Percentiles rank a stretch among this genome's conserved stretches.
phyloP scores from a whole-genome alignment of 2,113 vertebrate species.

The Tupaia tana region DNA sequence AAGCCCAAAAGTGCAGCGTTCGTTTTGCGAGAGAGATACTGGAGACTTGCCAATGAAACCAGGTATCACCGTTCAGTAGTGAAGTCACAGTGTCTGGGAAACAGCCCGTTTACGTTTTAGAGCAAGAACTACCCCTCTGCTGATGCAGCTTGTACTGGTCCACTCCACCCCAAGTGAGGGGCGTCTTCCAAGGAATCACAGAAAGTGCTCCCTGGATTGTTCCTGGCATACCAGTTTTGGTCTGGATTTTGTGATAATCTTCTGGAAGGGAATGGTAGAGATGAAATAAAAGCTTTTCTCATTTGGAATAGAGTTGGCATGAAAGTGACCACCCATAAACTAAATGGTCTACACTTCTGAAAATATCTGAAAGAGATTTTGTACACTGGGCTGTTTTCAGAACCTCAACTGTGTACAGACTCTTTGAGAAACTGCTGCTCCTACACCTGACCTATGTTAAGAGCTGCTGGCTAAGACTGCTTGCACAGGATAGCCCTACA shows the following conservation, averaged over 20 bases:
- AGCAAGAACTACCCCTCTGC: neutral
- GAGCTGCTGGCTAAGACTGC: neutral
- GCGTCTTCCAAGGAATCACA: neutral
- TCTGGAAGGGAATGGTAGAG: neutral
- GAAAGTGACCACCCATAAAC: neutral
- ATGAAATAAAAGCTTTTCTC: constrained; percentile 43
- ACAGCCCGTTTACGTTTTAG: neutral
- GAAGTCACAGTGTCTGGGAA: neutral
- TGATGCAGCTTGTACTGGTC: fast-evolving
- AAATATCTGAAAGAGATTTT: neutral
- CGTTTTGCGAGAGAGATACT: constrained; percentile 94
- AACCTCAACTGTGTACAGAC: neutral
- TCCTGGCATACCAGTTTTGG: neutral
- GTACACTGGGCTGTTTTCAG: neutral
- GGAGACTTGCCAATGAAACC: constrained; percentile 94
- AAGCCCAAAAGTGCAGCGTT: constrained; percentile 95
- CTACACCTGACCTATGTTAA: neutral
- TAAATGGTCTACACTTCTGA: too few species aligned
- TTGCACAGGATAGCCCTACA: neutral
- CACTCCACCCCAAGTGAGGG: neutral
- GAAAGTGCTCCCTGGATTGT: neutral
- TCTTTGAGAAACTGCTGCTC: neutral
- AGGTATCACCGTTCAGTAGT: neutral
- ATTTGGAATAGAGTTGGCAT: neutral
- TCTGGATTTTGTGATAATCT: neutral